Conservation (phyloP, 2,113 vertebrate genomes). For the Enhydra lutris region DNA sequence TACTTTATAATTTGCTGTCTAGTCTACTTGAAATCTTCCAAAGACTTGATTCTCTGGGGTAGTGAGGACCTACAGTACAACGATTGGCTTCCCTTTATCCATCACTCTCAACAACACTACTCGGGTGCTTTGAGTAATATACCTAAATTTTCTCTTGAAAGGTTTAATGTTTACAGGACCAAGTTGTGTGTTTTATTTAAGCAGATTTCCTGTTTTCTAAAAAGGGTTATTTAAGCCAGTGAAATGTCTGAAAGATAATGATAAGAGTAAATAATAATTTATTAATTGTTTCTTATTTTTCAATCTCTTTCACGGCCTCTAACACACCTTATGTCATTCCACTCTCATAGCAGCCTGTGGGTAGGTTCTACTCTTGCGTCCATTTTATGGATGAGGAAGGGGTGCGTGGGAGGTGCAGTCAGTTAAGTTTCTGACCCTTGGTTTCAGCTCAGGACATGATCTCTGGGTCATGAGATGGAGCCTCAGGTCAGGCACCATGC, state of each 20-base stretch:
- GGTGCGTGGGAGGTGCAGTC: neutral
- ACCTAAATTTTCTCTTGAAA: conserved; percentile 8
- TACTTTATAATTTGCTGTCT: neutral
- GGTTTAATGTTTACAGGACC: neutral
- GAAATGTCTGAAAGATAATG: neutral
- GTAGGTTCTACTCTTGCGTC: neutral
- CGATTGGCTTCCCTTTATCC: neutral
- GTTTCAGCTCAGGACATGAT: neutral
- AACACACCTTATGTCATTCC: neutral
- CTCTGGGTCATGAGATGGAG: neutral
- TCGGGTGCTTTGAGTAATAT: neutral
- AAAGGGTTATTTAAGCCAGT: neutral
- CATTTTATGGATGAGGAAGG: neutral
- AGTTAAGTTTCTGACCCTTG: neutral
- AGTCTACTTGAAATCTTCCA: neutral
- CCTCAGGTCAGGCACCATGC: neutral
- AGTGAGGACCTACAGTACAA: neutral
- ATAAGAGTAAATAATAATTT: neutral
- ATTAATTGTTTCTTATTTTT: neutral
- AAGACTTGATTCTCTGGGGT: conserved; percentile 5
- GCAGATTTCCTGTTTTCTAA: neutral
- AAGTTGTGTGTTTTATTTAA: neutral
- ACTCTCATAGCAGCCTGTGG: neutral
- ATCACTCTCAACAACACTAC: neutral
- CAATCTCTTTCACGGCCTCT: neutral